Evolutionary conservation across 1,140 invertebrate species (phyloP).

Genomic region (Nasonia giraulti): DNA sequence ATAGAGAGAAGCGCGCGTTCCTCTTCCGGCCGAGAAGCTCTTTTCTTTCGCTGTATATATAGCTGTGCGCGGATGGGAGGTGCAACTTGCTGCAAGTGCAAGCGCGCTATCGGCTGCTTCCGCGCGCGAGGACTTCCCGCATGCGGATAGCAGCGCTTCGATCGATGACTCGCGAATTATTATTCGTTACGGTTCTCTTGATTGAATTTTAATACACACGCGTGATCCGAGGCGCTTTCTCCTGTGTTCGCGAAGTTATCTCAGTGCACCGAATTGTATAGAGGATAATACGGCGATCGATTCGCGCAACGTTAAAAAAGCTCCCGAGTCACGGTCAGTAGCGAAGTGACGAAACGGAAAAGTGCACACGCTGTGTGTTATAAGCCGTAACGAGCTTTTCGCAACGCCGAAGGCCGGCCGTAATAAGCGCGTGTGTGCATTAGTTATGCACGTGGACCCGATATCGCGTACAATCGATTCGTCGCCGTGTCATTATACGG

Average conservation of each 20-base stretch:
- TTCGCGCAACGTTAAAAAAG: not conserved
- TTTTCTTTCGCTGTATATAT: not conserved
- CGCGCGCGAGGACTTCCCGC: too few relatives aligned
- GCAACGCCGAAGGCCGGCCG: not conserved
- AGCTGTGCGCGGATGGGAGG: not conserved
- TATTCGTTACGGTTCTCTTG: too few relatives aligned
- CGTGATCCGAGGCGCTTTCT: too few relatives aligned
- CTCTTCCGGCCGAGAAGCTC: not conserved
- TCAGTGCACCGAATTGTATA: too few relatives aligned
- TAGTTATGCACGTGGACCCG: not conserved
- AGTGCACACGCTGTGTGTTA: conserved; percentile 9
- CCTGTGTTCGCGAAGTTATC: too few relatives aligned
- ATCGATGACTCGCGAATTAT: too few relatives aligned
- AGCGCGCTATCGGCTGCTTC: not conserved
- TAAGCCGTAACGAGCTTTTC: conserved; percentile 37
- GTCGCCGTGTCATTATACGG: not conserved
- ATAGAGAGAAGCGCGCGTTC: not conserved
- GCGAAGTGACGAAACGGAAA: conserved; percentile 23
- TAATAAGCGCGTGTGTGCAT: not conserved
- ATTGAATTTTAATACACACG: too few relatives aligned
- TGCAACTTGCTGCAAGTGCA: not conserved
- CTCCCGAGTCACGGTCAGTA: conserved; percentile 20
- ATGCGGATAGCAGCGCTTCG: too few relatives aligned
- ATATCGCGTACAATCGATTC: not conserved
- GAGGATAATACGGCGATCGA: not conserved